These are phyloP conservation scores for Carapus acus DNA, from an alignment of 2,797 vertebrate species.

Conservation along the genomic window DNA sequence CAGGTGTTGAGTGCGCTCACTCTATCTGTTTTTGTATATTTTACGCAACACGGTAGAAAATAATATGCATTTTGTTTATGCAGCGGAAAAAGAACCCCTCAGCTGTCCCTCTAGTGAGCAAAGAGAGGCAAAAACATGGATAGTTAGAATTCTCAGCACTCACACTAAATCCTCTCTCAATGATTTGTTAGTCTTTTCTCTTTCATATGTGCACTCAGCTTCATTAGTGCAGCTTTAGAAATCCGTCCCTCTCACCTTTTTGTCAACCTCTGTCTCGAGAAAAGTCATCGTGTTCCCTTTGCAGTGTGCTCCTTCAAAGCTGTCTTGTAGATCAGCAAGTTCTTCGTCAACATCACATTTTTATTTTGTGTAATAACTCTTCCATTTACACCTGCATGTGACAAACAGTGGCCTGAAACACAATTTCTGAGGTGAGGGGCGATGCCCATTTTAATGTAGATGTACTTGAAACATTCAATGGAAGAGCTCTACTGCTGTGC, in stretches of 20 bases:
- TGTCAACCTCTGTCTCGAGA: not conserved
- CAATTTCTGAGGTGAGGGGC: slow-evolving; percentile 14
- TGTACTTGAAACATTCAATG: slow-evolving; percentile 13
- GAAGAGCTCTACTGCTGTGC: not conserved
- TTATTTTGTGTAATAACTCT: not conserved
- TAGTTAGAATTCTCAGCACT: slow-evolving; percentile 18
- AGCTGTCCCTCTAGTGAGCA: not conserved
- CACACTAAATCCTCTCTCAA: slow-evolving; percentile 9
- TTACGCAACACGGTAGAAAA: not conserved
- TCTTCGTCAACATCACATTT: not conserved
- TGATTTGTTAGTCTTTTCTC: slow-evolving; percentile 1
- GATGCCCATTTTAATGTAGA: slow-evolving; percentile 12
- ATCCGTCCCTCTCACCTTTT: not conserved
- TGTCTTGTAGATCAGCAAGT: too few species aligned
- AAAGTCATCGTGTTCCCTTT: too few species aligned
- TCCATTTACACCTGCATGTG: slow-evolving; percentile 1
- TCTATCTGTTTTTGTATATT: not conserved
- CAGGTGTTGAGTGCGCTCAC: slow-evolving; percentile 1
- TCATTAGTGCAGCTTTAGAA: slow-evolving; percentile 17
- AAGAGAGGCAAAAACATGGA: not conserved
- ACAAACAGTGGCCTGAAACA: slow-evolving; percentile 23
- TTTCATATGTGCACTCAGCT: not conserved
- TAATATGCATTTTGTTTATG: not conserved
- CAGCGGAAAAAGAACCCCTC: slow-evolving; percentile 1
- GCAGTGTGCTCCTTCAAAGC: too few species aligned